phyloP scores from a whole-genome alignment of 2,113 vertebrate genomes.

The Equus quagga region DNA sequence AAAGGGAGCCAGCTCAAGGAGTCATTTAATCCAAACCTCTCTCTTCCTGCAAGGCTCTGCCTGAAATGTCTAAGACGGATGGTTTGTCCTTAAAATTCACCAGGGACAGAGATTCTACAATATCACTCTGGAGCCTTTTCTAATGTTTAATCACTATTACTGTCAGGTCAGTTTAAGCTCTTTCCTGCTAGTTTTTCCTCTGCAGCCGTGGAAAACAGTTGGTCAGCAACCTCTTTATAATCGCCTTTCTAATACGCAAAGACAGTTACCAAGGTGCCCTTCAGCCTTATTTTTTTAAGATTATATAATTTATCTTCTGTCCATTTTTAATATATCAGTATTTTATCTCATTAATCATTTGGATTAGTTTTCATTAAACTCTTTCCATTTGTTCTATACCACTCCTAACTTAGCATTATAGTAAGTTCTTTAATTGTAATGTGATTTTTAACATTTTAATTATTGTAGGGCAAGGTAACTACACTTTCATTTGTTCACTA shows the following conservation, averaged over 20 bases:
- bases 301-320: constrained; percentile 50
- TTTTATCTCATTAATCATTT: constrained; percentile 45
- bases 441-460: constrained; percentile 7
- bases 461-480: background rate
- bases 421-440: constrained; percentile 4
- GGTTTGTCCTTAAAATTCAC: constrained; percentile 80
- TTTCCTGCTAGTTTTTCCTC: constrained; percentile 71
- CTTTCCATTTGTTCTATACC: constrained; percentile 39
- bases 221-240: constrained; percentile 56
- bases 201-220: constrained; percentile 49
- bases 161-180: constrained; percentile 77
- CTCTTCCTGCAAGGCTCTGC: constrained; percentile 49
- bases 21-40: constrained; percentile 69
- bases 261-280: constrained; percentile 39
- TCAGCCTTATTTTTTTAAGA: background rate
- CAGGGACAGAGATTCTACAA: constrained; percentile 69
- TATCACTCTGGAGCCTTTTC: constrained; percentile 70
- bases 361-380: constrained; percentile 52
- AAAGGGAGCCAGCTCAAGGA: constrained; percentile 62
- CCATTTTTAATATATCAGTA: constrained; percentile 44
- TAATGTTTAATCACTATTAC: constrained; percentile 82
- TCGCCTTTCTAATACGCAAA: constrained; percentile 20
- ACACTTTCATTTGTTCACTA: constrained; percentile 6
- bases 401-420: constrained; percentile 1
- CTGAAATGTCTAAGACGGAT: constrained; percentile 74